phyloP scores from a whole-genome alignment of 2,113 vertebrate genomes.

The Dasyurus viverrinus region DNA sequence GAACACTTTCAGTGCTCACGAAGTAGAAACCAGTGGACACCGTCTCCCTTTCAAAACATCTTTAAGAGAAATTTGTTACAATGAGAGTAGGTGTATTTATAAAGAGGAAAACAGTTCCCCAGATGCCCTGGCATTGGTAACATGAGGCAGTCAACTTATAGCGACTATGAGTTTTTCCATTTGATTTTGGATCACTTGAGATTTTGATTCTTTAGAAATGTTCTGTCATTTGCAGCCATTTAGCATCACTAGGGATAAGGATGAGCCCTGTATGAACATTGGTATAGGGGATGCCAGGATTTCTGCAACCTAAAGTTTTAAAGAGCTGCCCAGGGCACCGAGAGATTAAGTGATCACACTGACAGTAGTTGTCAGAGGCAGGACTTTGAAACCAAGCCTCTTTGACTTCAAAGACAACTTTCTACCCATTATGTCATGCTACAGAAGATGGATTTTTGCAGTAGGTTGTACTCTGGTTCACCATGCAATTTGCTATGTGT shows the following conservation, averaged over 20 bases:
- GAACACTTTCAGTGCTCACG: neutral
- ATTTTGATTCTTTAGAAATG: neutral
- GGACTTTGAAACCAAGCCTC: neutral
- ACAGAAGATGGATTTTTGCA: neutral
- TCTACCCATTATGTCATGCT: neutral
- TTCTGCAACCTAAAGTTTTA: neutral
- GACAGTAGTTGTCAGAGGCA: neutral
- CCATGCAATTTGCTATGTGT: neutral
- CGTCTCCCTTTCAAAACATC: neutral
- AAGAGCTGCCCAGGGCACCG: neutral
- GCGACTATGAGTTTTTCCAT: neutral
- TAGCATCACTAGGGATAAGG: neutral
- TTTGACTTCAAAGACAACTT: neutral
- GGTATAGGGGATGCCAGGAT: neutral
- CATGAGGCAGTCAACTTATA: neutral
- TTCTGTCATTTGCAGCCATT: neutral
- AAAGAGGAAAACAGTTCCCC: neutral
- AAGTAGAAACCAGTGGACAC: neutral
- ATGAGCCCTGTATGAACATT: neutral
- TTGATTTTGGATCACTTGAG: neutral
- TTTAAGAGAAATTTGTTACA: neutral
- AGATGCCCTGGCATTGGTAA: neutral
- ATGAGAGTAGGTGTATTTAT: neutral
- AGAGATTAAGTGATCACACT: neutral
- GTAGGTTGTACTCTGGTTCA: neutral